phyloP scores from a whole-genome alignment of 2,113 vertebrate species.

The Pachypanchax playfairii region DNA sequence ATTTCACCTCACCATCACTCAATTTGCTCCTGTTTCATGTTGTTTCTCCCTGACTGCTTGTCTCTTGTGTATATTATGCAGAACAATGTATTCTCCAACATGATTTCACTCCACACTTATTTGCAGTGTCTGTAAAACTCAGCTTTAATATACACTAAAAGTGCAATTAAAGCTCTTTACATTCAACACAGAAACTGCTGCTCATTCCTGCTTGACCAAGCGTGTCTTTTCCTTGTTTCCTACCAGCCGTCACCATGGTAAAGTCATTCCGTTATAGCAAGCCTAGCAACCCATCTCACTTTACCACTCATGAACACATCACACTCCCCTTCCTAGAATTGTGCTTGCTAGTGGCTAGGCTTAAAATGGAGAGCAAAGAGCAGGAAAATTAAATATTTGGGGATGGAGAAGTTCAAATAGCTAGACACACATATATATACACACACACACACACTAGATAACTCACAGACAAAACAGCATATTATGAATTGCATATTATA shows the following conservation, averaged over 20 bases:
- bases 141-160: not conserved
- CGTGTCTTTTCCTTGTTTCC: not conserved
- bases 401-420: not conserved
- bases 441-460: slow-evolving; percentile 6
- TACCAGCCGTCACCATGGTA: slow-evolving; percentile 66
- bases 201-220: slow-evolving; percentile 1
- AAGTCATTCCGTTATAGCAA: slow-evolving; percentile 67
- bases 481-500: not conserved
- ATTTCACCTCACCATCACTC: not conserved
- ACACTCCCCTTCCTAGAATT: slow-evolving; percentile 37
- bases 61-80: slow-evolving; percentile 1
- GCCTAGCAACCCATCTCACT: slow-evolving; percentile 72
- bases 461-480: not conserved
- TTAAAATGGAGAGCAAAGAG: slow-evolving; percentile 25
- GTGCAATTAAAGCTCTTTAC: slow-evolving; percentile 39
- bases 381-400: slow-evolving; percentile 63
- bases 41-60: not conserved
- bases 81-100: slow-evolving; percentile 35
- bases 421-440: slow-evolving; percentile 8
- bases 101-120: slow-evolving; percentile 27
- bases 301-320: slow-evolving; percentile 35
- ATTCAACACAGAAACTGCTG: slow-evolving; percentile 34
- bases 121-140: slow-evolving; percentile 36
- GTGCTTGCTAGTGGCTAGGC: slow-evolving; percentile 10
- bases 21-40: no score